These are phyloP conservation scores for Antedon mediterranea DNA, from an alignment of 53 echinoderm and acorn worm genomes.

Conservation along the genomic window DNA sequence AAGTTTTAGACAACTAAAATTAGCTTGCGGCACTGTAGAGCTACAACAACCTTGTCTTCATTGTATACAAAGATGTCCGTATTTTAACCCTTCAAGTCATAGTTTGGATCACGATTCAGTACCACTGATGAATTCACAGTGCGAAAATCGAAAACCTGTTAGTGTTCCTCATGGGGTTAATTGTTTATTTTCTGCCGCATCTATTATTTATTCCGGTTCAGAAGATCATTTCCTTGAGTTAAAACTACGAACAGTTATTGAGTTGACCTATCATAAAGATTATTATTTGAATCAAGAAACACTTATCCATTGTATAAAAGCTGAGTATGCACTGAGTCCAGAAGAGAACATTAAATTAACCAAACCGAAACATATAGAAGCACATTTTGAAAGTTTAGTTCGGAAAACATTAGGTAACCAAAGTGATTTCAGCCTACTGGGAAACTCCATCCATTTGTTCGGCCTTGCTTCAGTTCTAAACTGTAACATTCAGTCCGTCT, in stretches of 20 bases:
- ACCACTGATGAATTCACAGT: too few relatives aligned
- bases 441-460: background rate
- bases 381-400: background rate
- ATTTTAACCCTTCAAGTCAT: too few relatives aligned
- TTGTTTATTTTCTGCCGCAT: background rate
- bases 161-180: background rate
- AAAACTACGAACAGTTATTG: background rate
- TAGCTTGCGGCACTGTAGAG: background rate
- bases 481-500: background rate
- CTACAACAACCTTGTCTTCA: background rate
- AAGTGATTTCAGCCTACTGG: background rate
- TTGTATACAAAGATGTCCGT: background rate
- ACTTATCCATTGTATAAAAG: background rate
- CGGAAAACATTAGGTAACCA: background rate
- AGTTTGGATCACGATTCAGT: too few relatives aligned
- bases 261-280: background rate
- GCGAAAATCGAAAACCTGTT: too few relatives aligned
- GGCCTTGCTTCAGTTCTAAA: background rate
- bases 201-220: background rate
- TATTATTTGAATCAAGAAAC: background rate
- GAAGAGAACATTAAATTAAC: too few relatives aligned
- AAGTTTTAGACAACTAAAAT: background rate
- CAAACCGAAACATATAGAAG: background rate
- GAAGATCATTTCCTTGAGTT: background rate
- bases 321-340: background rate